Conservation (phyloP, 2,888 invertebrate species). For the Rhaphigaster nebulosa region DNA sequence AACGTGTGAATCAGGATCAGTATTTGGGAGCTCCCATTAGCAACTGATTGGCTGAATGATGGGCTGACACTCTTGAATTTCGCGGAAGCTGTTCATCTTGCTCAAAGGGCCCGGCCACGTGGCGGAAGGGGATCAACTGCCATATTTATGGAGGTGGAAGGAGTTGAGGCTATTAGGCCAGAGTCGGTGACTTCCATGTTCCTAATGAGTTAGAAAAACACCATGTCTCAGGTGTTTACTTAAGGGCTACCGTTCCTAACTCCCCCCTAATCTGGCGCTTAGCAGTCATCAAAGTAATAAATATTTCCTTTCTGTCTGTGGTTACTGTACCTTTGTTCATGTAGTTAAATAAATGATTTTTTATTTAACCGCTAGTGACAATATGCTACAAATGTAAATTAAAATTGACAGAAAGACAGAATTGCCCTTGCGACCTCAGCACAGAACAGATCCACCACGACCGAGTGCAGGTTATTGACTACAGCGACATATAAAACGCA, state of each 20-base stretch:
- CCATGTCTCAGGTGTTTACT: neutral
- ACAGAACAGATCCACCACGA: too few species aligned
- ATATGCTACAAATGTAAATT: too few species aligned
- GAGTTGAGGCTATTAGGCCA: conserved; percentile 26
- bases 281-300: neutral
- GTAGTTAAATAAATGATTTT: too few species aligned
- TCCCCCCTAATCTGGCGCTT: neutral
- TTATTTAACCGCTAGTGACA: too few species aligned
- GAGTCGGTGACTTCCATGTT: neutral
- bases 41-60: conserved; percentile 54
- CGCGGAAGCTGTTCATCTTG: conserved; percentile 57
- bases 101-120: conserved; percentile 52
- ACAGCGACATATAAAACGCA: too few species aligned
- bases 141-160: conserved; percentile 54
- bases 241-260: neutral
- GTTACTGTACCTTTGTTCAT: too few species aligned
- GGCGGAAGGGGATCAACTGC: conserved; percentile 54
- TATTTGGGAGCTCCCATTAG: conserved; percentile 43
- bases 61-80: conserved; percentile 52
- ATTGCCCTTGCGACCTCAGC: too few species aligned
- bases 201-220: neutral
- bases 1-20: conserved; percentile 33
- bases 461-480: too few species aligned
- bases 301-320: neutral
- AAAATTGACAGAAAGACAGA: too few species aligned